Evolutionary conservation across 2,888 invertebrate species (phyloP).

Genomic region (Athalia cordata): DNA sequence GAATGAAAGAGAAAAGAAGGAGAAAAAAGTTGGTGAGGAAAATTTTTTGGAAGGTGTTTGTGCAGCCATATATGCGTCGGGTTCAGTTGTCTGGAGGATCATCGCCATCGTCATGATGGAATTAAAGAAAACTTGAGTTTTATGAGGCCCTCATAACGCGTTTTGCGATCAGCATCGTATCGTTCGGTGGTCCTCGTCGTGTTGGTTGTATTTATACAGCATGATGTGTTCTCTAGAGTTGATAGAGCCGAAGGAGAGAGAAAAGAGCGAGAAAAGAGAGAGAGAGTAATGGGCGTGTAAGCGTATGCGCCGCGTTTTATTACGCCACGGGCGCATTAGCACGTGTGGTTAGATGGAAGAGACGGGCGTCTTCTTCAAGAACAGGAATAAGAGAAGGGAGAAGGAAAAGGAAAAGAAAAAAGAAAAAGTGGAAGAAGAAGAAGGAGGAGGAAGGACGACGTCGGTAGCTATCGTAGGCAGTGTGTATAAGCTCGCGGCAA

Average conservation of each 20-base stretch:
- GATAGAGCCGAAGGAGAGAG: no score
- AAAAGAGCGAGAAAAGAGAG: not conserved
- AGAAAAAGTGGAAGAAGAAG: not conserved
- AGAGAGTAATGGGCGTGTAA: slow-evolving; percentile 35
- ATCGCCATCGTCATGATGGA: slow-evolving; percentile 25
- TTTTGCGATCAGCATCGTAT: slow-evolving; percentile 26
- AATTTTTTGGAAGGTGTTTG: no score
- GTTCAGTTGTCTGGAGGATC: not conserved
- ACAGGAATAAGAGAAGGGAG: not conserved
- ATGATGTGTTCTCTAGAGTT: no score
- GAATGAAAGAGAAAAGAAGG: no score
- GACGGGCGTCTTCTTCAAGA: slow-evolving; percentile 28
- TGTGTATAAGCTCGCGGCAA: slow-evolving; percentile 3
- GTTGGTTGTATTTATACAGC: no score
- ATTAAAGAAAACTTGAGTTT: slow-evolving; percentile 41
- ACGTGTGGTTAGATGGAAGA: slow-evolving; percentile 28
- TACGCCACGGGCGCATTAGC: slow-evolving; percentile 44
- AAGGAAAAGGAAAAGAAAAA: not conserved
- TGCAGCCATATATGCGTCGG: no score
- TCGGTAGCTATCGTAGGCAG: slow-evolving; percentile 28
- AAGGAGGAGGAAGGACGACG: not conserved
- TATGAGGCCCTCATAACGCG: slow-evolving; percentile 30
- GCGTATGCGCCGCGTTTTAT: slow-evolving; percentile 43
- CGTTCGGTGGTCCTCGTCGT: slow-evolving; percentile 9
- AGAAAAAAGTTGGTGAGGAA: no score